These are phyloP conservation scores for Drosophila longiperda DNA, from an alignment of 2,888 invertebrate genomes.

Conservation along the genomic window DNA sequence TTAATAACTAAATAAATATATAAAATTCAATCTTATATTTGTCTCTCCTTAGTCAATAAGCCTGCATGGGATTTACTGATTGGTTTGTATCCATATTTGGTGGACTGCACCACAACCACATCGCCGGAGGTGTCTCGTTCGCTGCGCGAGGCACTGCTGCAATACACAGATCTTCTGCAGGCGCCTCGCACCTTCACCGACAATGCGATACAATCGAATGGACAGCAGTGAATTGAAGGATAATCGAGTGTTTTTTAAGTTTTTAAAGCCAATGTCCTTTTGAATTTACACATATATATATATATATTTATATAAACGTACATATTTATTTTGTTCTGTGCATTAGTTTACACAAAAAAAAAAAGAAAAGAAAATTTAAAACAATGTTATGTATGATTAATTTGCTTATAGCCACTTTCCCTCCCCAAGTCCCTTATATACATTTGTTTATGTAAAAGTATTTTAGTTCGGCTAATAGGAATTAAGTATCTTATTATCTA, in stretches of 20 bases:
- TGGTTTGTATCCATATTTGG: slow-evolving; percentile 94
- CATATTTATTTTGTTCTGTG: slow-evolving; percentile 52
- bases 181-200: slow-evolving; percentile 86
- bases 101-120: slow-evolving; percentile 93
- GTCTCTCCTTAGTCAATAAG: slow-evolving; percentile 88
- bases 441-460: slow-evolving; percentile 40
- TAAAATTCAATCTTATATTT: not conserved
- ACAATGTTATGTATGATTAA: slow-evolving; percentile 54
- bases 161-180: slow-evolving; percentile 93
- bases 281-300: slow-evolving; percentile 45
- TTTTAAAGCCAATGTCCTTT: slow-evolving; percentile 59
- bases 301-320: slow-evolving; percentile 30
- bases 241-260: slow-evolving; percentile 49
- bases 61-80: slow-evolving; percentile 97
- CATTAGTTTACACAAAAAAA: slow-evolving; percentile 45
- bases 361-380: slow-evolving; percentile 8
- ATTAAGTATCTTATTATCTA: slow-evolving; percentile 36
- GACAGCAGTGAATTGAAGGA: slow-evolving; percentile 74
- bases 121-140: slow-evolving; percentile 92
- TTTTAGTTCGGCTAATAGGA: slow-evolving; percentile 35
- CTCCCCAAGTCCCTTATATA: slow-evolving; percentile 22
- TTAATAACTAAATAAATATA: not conserved
- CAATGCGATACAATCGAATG: slow-evolving; percentile 77
- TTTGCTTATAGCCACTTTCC: slow-evolving; percentile 17
- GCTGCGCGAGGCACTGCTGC: slow-evolving; percentile 93